Evolutionary conservation across 2,113 vertebrate genomes (phyloP), one percentile per base, ranked within the genome.

Genomic region (Phyllostomus discolor): DNA sequence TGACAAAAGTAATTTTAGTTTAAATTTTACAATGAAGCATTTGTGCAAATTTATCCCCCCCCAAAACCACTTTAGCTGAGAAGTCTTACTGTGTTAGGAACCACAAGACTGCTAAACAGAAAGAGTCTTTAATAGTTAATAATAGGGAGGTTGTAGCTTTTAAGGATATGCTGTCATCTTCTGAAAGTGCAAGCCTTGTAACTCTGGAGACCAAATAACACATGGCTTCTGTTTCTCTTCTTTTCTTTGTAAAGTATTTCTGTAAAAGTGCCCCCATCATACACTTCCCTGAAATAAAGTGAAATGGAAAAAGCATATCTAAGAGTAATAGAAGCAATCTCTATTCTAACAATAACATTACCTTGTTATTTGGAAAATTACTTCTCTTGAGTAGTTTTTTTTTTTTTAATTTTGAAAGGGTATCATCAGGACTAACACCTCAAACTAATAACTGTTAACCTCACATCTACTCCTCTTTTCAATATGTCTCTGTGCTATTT

Each of bases 1-100:
- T 89, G 84, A 95, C 95, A 92, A 86, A 97, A 66, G 88, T 92
- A 95, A 96, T 97, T 95, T 95, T 57, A 91, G 43, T 83, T 95
- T 38, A 84, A 97, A 97, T 97, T 88, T 90, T 54, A 59, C 46
- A n/a, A 43, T 90, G 84, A 95, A 91, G 41, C 20, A 88, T 76
- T 92, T n/a, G 20, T 4, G 0, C 43, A 92, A 66, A 35, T 79
- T 33, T 48, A 79, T 72, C n/a, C 10, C 46, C 33, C 26, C 41
- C 80, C 14, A 0, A 96, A 96, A 92, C 72, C 46, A 88, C 46
- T 17, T 93, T 59, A 79, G 35, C 75, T 90, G 66, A 95, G 81
- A 97, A 84, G 28, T 87, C 93, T 92, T 90, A 94, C 64, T 94
- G 88, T 59, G 57, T 94, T 96, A 96, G 95, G 75, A 95, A 84